These are phyloP conservation scores for Whitmania pigra DNA, from an alignment of 1,140 invertebrate genomes.

Conservation along the genomic window DNA sequence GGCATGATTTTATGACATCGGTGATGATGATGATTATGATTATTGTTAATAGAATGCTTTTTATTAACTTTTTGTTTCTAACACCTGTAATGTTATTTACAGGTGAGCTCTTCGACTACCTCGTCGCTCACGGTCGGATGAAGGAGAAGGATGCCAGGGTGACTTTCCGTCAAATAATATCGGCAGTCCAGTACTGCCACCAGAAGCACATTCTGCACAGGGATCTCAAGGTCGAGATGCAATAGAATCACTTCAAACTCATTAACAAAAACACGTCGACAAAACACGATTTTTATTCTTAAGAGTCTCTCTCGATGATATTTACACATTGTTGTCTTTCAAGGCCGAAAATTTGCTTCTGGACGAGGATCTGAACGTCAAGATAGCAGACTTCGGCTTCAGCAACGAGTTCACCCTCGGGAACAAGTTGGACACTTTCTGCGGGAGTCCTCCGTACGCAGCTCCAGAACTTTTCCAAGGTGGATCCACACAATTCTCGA, in stretches of 20 bases:
- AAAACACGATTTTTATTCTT: too few species aligned
- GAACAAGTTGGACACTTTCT: constrained; percentile 97
- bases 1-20: neutral
- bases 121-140: constrained; percentile 98
- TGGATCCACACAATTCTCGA: constrained; percentile 37
- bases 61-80: too few species aligned
- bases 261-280: too few species aligned
- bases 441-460: constrained; percentile 96
- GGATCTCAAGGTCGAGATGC: constrained; percentile 63
- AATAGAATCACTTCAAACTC: neutral
- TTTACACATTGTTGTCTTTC: constrained; percentile 23
- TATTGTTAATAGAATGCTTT: too few species aligned
- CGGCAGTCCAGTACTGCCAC: constrained; percentile 99
- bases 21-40: neutral
- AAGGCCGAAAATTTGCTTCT: constrained; percentile 96
- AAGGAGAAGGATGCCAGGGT: constrained; percentile 99
- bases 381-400: constrained; percentile 99
- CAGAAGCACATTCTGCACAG: constrained; percentile 99
- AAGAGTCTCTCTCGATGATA: too few species aligned
- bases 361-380: constrained; percentile 99
- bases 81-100: constrained; percentile 21
- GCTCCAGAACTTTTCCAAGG: constrained; percentile 98
- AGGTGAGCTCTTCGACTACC: constrained; percentile 96
- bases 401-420: constrained; percentile 98
- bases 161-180: constrained; percentile 96